phyloP scores from a whole-genome alignment of 2,113 vertebrate species.

The Ranitomeya imitator region DNA sequence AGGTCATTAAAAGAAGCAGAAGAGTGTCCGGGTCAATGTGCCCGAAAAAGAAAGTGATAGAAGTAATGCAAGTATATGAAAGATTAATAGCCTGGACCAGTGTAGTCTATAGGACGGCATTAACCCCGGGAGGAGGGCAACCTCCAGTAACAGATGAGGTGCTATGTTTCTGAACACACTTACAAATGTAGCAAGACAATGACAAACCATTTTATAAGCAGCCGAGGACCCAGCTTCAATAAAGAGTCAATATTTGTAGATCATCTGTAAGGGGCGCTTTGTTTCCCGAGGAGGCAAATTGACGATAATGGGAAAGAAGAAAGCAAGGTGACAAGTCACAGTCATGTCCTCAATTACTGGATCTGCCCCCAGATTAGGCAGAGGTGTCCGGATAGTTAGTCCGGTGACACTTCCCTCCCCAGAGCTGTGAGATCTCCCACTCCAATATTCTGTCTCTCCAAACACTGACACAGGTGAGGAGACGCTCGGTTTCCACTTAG shows the following conservation, averaged over 20 bases:
- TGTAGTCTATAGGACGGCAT: too few species aligned
- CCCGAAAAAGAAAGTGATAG: constrained; percentile 1
- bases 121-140: not conserved
- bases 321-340: constrained; percentile 40
- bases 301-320: constrained; percentile 30
- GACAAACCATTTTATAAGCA: constrained; percentile 60
- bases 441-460: constrained; percentile 40
- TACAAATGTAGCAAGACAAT: constrained; percentile 42
- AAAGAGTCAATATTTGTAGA: constrained; percentile 46
- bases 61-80: not conserved
- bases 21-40: constrained; percentile 1
- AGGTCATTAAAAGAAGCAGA: constrained; percentile 1
- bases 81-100: too few species aligned
- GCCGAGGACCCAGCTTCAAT: not conserved
- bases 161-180: constrained; percentile 44
- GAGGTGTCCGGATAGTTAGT: constrained; percentile 46
- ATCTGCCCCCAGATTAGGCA: constrained; percentile 50
- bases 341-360: constrained; percentile 49
- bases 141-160: constrained; percentile 25
- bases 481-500: constrained; percentile 18
- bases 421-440: constrained; percentile 38
- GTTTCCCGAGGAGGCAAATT: constrained; percentile 11
- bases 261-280: constrained; percentile 14
- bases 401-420: constrained; percentile 31
- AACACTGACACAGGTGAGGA: constrained; percentile 52